Base-by-base conservation (phyloP, 2,113 vertebrate species). In the Pionites leucogaster region DNA sequence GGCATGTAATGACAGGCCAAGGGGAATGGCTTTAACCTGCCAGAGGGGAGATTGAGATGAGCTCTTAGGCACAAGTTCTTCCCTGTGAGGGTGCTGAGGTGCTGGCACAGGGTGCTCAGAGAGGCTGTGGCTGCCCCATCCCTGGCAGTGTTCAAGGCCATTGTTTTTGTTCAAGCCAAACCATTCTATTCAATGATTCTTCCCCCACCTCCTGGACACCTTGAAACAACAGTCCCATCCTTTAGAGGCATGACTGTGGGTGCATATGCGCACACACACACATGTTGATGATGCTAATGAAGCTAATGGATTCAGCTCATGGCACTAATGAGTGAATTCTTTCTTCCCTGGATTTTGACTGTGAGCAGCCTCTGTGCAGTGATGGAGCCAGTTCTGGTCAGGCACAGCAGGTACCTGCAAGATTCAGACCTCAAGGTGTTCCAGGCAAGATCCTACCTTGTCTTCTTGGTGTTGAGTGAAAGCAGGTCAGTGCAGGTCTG, bases 231-330 rank as follows among this genome's bases (percentile, higher is more conserved):
- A 46, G 1, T 9, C n/a, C 50, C 75, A 20, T 63, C 4, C 9
- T 25, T 44, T 17, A 55, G n/a, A 64, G 57, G 23, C 17, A 2
- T 8, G 49, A 9, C 33, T 4, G 5, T 10, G 57, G 27, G 19
- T 24, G 19, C 23, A 22, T 10, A 7, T 41, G 9, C 18, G 9
- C 50, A 17, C 28, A 12, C 20, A 13, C 17, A 8, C 1, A 0
- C 19, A 3, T 11, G 16, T 49, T 64, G 62, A 4, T 3, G 9
- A 35, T 55, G 6, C 17, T 27, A 31, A 13, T 28, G 53, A 41
- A 75, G 31, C 14, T 17, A 1, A 17, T 0, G 5, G 28, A 6
- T 33, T 80, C 37, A 18, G 55, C 59, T 77, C 68, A 5, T 13
- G 33, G 35, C 13, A 2, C 23, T 35, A 39, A 15, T 17, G 25